These are phyloP conservation scores for Trachelus stipa DNA, from an alignment of 2,888 invertebrate species.

Conservation along the genomic window DNA sequence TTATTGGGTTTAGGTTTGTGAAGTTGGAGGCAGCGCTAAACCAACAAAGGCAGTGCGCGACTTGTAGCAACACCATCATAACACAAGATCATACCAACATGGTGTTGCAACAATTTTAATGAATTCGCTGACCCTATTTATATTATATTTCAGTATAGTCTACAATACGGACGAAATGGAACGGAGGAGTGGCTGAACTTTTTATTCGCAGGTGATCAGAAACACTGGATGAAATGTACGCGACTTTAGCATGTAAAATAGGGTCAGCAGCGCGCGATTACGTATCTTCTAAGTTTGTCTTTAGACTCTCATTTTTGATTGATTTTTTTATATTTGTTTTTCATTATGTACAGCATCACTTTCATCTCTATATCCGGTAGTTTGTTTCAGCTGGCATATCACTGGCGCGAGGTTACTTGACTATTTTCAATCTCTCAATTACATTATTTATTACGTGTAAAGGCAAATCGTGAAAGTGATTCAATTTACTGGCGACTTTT, in stretches of 20 bases:
- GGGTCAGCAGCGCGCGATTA: conserved; percentile 55
- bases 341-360: conserved; percentile 45
- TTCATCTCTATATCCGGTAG: conserved; percentile 24
- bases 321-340: conserved; percentile 26
- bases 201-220: neutral
- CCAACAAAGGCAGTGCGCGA: conserved; percentile 34
- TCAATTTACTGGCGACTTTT: neutral
- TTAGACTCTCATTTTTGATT: conserved; percentile 27
- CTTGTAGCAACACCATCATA: conserved; percentile 35
- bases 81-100: conserved; percentile 4
- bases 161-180: neutral
- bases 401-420: conserved; percentile 61
- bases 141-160: neutral
- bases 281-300: conserved; percentile 43
- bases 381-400: conserved; percentile 37
- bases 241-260: conserved; percentile 27
- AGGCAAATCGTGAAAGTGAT: neutral
- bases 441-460: neutral
- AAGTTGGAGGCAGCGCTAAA: conserved; percentile 30
- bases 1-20: conserved; percentile 31
- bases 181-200: neutral
- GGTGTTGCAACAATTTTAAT: conserved; percentile 37
- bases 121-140: conserved; percentile 29
- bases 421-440: conserved; percentile 17
- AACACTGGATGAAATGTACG: neutral